Conservation (phyloP, 1,140 invertebrate species). For the Drosophila novamexicana region DNA sequence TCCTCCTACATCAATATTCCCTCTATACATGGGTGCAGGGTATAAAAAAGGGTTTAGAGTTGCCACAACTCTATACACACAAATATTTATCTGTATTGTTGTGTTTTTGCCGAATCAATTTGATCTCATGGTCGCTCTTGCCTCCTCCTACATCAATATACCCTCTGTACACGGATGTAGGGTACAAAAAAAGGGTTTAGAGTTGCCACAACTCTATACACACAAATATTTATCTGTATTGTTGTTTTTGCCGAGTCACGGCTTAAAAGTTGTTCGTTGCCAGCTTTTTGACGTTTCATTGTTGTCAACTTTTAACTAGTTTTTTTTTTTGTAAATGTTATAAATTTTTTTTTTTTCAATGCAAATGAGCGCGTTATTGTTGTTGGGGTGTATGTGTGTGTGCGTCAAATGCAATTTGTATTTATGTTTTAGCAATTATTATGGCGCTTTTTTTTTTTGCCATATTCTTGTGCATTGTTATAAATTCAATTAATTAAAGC, state of each 20-base stretch:
- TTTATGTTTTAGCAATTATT: conserved; percentile 30
- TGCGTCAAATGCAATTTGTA: conserved; percentile 33
- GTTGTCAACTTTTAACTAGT: conserved; percentile 82
- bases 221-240: conserved; percentile 9
- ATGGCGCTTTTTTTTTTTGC: conserved; percentile 14
- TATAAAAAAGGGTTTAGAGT: conserved; percentile 59
- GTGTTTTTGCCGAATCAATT: conserved; percentile 15
- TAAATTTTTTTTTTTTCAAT: conserved; percentile 55
- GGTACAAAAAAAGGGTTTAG: conserved; percentile 60
- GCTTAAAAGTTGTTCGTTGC: conserved; percentile 56
- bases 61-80: conserved; percentile 18
- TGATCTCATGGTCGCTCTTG: no score
- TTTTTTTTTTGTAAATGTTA: conserved; percentile 59
- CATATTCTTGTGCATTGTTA: conserved; percentile 13
- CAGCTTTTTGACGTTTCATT: conserved; percentile 75
- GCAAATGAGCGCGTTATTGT: conserved; percentile 56
- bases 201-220: conserved; percentile 22
- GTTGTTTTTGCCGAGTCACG: conserved; percentile 21
- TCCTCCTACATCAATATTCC: no score
- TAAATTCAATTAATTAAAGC: conserved; percentile 64
- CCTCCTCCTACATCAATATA: no score
- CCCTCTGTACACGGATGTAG: neutral
- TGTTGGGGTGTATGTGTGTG: neutral
- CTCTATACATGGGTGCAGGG: neutral
- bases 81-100: conserved; percentile 7